Percentiles rank a stretch among this genome's conserved stretches.
These are phyloP conservation scores for Malachius bipustulatus DNA, from an alignment of 2,888 invertebrate species.

Conservation along the genomic window DNA sequence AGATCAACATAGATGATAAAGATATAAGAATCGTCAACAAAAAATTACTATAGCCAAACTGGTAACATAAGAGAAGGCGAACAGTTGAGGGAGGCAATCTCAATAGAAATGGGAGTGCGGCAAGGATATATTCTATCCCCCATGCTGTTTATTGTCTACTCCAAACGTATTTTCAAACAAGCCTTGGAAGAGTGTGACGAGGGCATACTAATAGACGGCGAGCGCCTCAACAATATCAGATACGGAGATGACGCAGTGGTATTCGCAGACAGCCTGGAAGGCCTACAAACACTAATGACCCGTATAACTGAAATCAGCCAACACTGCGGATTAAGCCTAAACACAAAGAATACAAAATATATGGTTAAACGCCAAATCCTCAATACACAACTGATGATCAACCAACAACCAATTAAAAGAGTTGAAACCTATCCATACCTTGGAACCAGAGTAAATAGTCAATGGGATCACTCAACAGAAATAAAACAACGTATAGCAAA, in stretches of 20 bases:
- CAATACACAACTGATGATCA: too few species aligned
- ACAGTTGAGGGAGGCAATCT: too few species aligned
- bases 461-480: constrained; percentile 4
- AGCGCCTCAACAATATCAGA: constrained; percentile 2
- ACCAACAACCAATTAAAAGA: too few species aligned
- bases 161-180: not conserved
- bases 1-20: too few species aligned
- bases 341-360: constrained; percentile 4
- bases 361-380: too few species aligned
- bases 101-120: too few species aligned
- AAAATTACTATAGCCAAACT: too few species aligned
- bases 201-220: constrained; percentile 3
- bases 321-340: too few species aligned
- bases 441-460: constrained; percentile 1
- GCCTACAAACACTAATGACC: not conserved
- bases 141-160: constrained; percentile 5
- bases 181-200: constrained; percentile 2
- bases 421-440: too few species aligned
- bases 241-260: constrained; percentile 4
- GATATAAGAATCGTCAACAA: too few species aligned
- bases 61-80: too few species aligned
- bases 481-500: constrained; percentile 7
- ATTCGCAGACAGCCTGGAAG: constrained; percentile 4
- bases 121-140: not conserved
- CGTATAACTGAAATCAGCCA: constrained; percentile 1